phyloP scores from a whole-genome alignment of 2,113 vertebrate species.

The Paraplagusia blochii region DNA sequence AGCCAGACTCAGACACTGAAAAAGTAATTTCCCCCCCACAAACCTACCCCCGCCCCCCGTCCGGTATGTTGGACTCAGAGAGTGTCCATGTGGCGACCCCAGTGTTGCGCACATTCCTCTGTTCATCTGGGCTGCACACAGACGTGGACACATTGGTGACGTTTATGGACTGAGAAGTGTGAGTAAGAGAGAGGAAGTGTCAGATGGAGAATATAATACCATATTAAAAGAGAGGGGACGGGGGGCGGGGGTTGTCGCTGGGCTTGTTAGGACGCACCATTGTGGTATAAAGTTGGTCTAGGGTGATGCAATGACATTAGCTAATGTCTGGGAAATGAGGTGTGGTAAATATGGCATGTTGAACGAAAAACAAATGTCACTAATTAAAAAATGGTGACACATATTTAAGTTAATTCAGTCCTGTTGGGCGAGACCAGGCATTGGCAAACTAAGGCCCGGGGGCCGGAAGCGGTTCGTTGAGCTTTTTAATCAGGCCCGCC shows the following conservation, averaged over 20 bases:
- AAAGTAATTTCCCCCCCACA: conserved; percentile 5
- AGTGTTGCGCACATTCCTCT: conserved; percentile 33
- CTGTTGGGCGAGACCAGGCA: no score
- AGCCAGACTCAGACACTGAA: conserved; percentile 44
- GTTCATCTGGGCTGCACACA: conserved; percentile 33
- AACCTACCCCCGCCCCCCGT: not conserved
- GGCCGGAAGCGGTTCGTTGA: no score
- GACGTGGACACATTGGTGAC: conserved; percentile 9
- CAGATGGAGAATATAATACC: not conserved
- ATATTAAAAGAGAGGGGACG: not conserved
- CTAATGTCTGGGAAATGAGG: no score
- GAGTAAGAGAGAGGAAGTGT: conserved; percentile 33
- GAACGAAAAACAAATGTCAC: no score
- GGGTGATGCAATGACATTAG: no score
- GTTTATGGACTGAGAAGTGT: conserved; percentile 33
- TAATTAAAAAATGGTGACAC: no score
- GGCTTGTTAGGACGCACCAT: not conserved
- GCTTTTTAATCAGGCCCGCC: no score
- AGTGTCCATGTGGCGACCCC: conserved; percentile 37
- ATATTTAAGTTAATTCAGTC: no score
- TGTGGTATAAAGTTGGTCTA: no score
- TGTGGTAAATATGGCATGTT: no score
- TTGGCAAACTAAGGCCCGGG: no score
- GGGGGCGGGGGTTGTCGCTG: not conserved
- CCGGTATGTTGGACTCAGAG: conserved; percentile 42